Percentiles rank a stretch among this genome's conserved stretches.
Conservation (phyloP, 2,888 invertebrate species). For the Luperina testacea region DNA sequence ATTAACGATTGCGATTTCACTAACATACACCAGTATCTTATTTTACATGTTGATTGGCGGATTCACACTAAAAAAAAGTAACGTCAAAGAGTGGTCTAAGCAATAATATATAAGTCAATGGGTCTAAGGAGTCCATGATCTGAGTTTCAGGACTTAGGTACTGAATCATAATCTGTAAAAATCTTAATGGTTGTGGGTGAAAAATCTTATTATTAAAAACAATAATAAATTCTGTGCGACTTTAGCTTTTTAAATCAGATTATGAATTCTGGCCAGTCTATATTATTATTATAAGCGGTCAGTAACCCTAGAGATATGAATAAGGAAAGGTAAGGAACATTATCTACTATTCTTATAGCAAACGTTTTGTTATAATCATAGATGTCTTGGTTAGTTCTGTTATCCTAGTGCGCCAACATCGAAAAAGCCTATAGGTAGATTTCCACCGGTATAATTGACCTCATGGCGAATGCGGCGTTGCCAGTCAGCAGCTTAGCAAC, state of each 20-base stretch:
- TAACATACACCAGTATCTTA: background rate
- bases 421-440: slow-evolving; percentile 21
- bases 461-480: slow-evolving; percentile 13
- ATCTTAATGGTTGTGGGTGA: background rate
- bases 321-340: background rate
- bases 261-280: background rate
- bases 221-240: background rate
- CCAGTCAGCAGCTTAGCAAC: background rate
- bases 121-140: background rate
- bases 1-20: background rate
- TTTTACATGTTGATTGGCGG: background rate
- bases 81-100: background rate
- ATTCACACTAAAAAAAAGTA: background rate
- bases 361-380: background rate
- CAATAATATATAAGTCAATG: too few relatives aligned
- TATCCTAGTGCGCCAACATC: slow-evolving; percentile 19
- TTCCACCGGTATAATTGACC: background rate
- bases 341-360: background rate
- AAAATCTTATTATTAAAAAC: background rate
- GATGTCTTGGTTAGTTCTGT: slow-evolving; percentile 15
- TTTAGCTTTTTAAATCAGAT: background rate
- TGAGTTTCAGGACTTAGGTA: background rate
- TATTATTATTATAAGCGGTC: background rate
- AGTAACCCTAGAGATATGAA: background rate
- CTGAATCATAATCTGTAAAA: background rate